Evolutionary conservation across 2,113 vertebrate species (phyloP).

Genomic region (Antechinus stuartii): DNA sequence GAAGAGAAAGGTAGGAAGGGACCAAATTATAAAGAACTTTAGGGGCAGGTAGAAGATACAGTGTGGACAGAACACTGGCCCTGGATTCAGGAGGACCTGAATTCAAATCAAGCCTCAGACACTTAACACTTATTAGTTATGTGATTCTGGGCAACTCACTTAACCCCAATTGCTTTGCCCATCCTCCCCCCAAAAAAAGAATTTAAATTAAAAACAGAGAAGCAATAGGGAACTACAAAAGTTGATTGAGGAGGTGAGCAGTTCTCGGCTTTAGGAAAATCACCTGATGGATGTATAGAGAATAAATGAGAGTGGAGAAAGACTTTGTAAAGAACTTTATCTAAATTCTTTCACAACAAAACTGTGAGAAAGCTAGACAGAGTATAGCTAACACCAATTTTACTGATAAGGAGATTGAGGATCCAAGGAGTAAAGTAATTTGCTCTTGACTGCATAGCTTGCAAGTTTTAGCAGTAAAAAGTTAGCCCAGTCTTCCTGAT

Average conservation of each 20-base stretch:
- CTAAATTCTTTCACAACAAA: neutral
- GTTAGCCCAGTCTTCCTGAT: neutral
- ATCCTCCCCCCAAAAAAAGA: neutral
- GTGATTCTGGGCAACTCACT: too few relatives aligned
- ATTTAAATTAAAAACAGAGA: neutral
- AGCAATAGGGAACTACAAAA: neutral
- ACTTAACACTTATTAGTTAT: too few relatives aligned
- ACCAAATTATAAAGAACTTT: neutral
- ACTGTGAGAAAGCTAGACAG: neutral
- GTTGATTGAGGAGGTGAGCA: neutral
- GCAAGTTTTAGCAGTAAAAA: neutral
- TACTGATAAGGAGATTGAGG: neutral
- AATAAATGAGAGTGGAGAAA: neutral
- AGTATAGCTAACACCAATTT: neutral
- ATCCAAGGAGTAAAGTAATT: neutral
- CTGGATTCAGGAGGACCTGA: too few relatives aligned
- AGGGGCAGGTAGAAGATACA: too few relatives aligned
- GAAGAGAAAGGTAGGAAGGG: neutral
- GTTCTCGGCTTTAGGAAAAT: neutral
- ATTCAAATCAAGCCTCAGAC: too few relatives aligned
- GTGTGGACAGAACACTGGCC: too few relatives aligned
- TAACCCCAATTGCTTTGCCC: too few relatives aligned
- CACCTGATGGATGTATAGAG: neutral
- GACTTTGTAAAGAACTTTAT: neutral
- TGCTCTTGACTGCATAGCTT: neutral